phyloP scores from a whole-genome alignment of 2,113 vertebrate genomes.

The Rhinogobius similis region DNA sequence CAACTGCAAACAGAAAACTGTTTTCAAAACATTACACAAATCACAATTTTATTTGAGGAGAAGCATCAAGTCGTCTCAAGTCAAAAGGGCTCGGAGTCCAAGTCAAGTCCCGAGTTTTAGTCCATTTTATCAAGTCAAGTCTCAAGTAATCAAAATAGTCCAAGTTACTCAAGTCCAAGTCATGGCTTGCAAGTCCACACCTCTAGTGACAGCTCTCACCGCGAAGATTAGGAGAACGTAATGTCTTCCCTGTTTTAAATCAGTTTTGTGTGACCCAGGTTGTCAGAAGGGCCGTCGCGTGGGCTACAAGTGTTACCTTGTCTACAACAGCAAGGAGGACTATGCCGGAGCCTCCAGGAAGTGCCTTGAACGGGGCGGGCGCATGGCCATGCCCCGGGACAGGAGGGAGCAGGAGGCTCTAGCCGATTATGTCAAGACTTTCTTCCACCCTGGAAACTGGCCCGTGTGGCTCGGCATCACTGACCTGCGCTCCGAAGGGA shows the following conservation, averaged over 20 bases:
- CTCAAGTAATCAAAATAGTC: too few relatives aligned
- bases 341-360: constrained; percentile 80
- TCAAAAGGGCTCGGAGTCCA: too few relatives aligned
- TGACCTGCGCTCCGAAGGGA: constrained; percentile 84
- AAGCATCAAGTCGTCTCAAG: too few relatives aligned
- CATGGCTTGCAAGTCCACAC: too few relatives aligned
- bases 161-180: too few relatives aligned
- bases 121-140: too few relatives aligned
- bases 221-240: too few relatives aligned
- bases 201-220: not conserved
- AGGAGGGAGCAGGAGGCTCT: constrained; percentile 82
- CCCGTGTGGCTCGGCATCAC: constrained; percentile 89
- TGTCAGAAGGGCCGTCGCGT: constrained; percentile 84
- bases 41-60: too few relatives aligned
- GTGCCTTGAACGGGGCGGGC: constrained; percentile 83
- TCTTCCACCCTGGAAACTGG: constrained; percentile 87
- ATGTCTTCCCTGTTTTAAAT: not conserved
- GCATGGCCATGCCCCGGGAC: constrained; percentile 85
- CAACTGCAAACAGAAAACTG: too few relatives aligned
- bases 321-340: constrained; percentile 80
- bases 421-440: constrained; percentile 78
- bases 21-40: too few relatives aligned
- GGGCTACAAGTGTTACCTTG: constrained; percentile 86
- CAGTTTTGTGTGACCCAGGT: constrained; percentile 63
- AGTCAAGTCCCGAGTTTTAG: too few relatives aligned